A percentile compares a stretch with the other conserved stretches of the same genome.
phyloP scores from a whole-genome alignment of 2,797 vertebrate species.

The Mycteria americana region DNA sequence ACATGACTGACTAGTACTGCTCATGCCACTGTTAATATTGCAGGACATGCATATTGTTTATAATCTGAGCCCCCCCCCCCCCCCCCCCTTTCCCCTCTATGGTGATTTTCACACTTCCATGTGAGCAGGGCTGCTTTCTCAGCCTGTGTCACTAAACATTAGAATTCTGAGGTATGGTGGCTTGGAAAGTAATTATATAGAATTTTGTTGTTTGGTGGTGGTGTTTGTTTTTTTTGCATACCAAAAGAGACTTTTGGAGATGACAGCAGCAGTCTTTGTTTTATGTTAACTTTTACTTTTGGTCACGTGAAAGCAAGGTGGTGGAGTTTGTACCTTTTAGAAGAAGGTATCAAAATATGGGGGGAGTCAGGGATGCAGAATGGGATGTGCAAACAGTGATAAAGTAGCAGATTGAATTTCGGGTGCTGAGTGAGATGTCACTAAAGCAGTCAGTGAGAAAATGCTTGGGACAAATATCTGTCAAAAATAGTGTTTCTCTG shows the following conservation, averaged over 20 bases:
- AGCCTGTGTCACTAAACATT: rapidly evolving
- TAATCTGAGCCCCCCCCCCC: not conserved
- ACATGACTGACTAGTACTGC: not conserved
- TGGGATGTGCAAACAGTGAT: not conserved
- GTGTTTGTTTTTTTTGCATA: not conserved
- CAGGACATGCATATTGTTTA: not conserved
- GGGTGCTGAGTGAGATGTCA: not conserved
- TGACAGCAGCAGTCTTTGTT: not conserved
- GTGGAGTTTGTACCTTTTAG: not conserved
- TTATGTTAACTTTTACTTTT: not conserved
- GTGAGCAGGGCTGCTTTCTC: not conserved
- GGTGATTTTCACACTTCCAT: not conserved
- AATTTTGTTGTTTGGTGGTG: not conserved
- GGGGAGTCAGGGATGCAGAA: not conserved
- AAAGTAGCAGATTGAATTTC: not conserved
- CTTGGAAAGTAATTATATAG: not conserved
- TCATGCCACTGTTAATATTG: not conserved
- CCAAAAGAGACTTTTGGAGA: not conserved
- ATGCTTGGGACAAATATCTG: not conserved
- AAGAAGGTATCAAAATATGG: not conserved
- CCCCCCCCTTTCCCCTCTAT: not conserved
- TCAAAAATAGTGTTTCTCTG: not conserved
- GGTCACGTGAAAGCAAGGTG: not conserved
- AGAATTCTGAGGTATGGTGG: not conserved
- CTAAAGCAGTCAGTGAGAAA: not conserved